Conservation (phyloP, 2,888 invertebrate genomes). For the Saturnia pavonia region DNA sequence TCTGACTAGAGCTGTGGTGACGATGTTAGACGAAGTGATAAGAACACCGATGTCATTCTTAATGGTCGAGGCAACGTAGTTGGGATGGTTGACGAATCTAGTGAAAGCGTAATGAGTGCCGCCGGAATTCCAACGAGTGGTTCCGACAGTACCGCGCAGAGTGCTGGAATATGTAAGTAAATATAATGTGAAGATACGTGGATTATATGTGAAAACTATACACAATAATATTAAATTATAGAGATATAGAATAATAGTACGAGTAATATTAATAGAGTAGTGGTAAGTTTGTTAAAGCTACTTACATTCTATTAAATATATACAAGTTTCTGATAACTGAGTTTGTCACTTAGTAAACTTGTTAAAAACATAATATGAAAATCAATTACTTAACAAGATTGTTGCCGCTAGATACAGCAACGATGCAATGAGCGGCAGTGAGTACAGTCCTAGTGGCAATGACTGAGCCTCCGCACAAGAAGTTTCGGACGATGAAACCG, state of each 20-base stretch:
- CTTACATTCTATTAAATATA: too few relatives aligned
- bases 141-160: conserved; percentile 56
- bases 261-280: too few relatives aligned
- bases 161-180: conserved; percentile 34
- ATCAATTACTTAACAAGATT: conserved; percentile 38
- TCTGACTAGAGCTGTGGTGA: conserved; percentile 27
- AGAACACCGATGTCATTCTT: conserved; percentile 64
- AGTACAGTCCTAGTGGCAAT: conserved; percentile 45
- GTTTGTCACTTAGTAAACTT: too few relatives aligned
- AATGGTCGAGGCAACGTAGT: conserved; percentile 50
- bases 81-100: conserved; percentile 55
- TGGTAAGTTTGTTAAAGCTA: too few relatives aligned
- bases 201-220: too few relatives aligned
- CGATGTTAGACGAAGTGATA: conserved; percentile 38
- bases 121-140: conserved; percentile 56
- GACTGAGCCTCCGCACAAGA: conserved; percentile 60
- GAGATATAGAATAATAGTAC: too few relatives aligned
- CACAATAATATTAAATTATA: too few relatives aligned
- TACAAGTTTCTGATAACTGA: too few relatives aligned
- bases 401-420: conserved; percentile 39
- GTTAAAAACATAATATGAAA: too few relatives aligned
- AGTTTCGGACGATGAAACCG: conserved; percentile 43
- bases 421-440: conserved; percentile 67
- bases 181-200: too few relatives aligned
- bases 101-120: conserved; percentile 45